Evolutionary conservation across 2,113 vertebrate species (phyloP).

Genomic region (Gopherus evgoodei): DNA sequence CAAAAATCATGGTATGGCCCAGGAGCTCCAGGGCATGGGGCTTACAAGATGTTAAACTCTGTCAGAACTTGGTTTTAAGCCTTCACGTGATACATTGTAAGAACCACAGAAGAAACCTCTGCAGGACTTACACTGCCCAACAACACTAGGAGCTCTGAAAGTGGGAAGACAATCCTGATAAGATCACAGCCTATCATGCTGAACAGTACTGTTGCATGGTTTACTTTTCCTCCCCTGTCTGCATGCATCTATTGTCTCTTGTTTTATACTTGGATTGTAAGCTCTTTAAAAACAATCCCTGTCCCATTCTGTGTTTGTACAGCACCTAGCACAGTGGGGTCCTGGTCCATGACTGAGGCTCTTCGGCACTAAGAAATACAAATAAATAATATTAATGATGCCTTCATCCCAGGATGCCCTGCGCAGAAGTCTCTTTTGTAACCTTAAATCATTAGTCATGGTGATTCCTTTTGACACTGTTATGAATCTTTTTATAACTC

Average conservation of each 20-base stretch:
- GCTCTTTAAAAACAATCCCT: too few species aligned
- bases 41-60: neutral
- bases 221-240: neutral
- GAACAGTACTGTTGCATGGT: neutral
- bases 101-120: neutral
- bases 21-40: accelerated
- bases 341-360: neutral
- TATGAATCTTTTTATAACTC: conserved; percentile 10
- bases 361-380: neutral
- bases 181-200: neutral
- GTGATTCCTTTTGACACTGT: neutral
- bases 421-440: neutral
- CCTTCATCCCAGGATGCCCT: neutral
- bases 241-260: neutral
- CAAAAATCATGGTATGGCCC: neutral
- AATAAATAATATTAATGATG: neutral
- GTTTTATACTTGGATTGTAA: neutral
- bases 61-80: neutral
- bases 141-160: neutral
- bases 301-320: neutral
- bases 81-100: neutral
- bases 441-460: conserved; percentile 1
- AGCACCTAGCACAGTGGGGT: neutral
- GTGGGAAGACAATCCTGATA: neutral
- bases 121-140: neutral